These are phyloP conservation scores for Eurois occulta DNA, from an alignment of 2,888 invertebrate species.

Conservation along the genomic window DNA sequence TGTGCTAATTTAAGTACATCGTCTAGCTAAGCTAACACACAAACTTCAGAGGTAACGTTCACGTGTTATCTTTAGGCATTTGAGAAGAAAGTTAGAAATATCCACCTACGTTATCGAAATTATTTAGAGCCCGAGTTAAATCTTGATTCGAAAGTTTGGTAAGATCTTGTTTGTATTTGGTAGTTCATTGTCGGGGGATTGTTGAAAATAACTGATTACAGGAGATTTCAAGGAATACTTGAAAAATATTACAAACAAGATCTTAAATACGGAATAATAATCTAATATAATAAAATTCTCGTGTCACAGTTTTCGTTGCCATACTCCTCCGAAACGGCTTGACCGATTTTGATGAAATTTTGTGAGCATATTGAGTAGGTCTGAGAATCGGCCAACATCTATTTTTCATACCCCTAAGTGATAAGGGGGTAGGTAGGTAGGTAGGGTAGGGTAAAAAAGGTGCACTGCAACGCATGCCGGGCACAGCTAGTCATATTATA, in stretches of 20 bases:
- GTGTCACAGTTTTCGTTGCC: too few species aligned
- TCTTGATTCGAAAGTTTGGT: constrained; percentile 53
- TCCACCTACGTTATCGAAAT: constrained; percentile 16
- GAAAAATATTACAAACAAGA: background rate
- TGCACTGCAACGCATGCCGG: too few species aligned
- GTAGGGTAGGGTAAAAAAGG: too few species aligned
- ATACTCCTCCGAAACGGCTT: too few species aligned
- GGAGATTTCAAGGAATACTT: background rate
- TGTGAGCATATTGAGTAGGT: too few species aligned
- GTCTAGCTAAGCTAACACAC: background rate
- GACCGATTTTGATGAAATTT: too few species aligned
- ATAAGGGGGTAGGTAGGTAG: too few species aligned
- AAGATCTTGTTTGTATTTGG: constrained; percentile 40
- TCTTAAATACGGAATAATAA: too few species aligned
- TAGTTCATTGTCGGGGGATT: constrained; percentile 33
- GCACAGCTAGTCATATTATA: too few species aligned
- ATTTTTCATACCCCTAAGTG: too few species aligned
- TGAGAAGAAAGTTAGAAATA: constrained; percentile 26
- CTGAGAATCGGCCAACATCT: too few species aligned
- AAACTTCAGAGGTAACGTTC: background rate
- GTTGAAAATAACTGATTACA: constrained; percentile 33
- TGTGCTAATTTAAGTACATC: background rate
- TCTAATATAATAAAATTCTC: too few species aligned
- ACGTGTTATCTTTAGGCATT: background rate
- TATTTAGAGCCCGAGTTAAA: constrained; percentile 31